A percentile compares a stretch with the other conserved stretches of the same genome.
phyloP scores from a whole-genome alignment of 2,797 vertebrate species.

The Gorsachius magnificus region DNA sequence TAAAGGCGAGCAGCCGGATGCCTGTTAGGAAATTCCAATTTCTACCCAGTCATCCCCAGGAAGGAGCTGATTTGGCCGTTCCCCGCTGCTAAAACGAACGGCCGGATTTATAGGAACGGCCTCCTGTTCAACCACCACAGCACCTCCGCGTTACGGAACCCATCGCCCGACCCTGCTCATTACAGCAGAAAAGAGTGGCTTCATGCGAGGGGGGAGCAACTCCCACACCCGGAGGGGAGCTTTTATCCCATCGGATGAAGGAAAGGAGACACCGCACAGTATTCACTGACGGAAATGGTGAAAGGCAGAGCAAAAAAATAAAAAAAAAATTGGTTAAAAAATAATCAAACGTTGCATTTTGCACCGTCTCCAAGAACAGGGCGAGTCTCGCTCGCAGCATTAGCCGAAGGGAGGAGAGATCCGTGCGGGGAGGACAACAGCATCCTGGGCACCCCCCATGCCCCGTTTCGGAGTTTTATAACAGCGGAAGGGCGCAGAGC shows the following conservation, averaged over 20 bases:
- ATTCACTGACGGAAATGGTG: not conserved
- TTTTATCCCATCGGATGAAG: rapidly evolving
- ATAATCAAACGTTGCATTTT: rapidly evolving
- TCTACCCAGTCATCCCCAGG: not conserved
- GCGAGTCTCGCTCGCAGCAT: not conserved
- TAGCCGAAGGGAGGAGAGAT: not conserved
- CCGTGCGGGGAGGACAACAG: rapidly evolving
- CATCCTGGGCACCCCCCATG: not conserved
- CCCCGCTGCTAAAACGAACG: not conserved
- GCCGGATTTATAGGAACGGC: not conserved
- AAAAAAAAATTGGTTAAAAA: not conserved
- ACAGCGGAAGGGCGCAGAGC: not conserved
- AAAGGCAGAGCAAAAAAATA: not conserved
- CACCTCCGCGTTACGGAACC: not conserved
- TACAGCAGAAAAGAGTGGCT: not conserved
- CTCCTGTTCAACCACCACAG: not conserved
- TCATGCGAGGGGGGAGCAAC: not conserved
- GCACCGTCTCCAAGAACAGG: not conserved
- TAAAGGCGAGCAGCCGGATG: not conserved
- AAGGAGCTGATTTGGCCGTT: not conserved
- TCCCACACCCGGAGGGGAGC: rapidly evolving
- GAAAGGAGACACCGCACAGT: not conserved
- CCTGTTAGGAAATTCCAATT: not conserved
- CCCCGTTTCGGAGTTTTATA: rapidly evolving
- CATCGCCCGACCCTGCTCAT: rapidly evolving